Percentiles rank a stretch among this genome's conserved stretches.
Evolutionary conservation across 2,797 vertebrate genomes (phyloP).

Genomic region (Alcedo quadribrachys): DNA sequence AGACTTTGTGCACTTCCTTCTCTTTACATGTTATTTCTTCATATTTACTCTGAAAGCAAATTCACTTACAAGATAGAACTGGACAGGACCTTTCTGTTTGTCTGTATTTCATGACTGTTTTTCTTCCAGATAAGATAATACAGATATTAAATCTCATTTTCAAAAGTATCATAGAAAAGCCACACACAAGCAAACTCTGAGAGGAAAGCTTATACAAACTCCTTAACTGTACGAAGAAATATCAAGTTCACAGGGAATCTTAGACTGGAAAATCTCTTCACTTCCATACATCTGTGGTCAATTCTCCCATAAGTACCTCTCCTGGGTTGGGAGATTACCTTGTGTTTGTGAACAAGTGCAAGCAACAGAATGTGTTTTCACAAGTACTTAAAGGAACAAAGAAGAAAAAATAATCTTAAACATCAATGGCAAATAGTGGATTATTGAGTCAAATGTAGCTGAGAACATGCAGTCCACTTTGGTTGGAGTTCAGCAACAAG

Average conservation of each 20-base stretch:
- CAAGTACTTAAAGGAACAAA: neutral
- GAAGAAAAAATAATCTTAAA: neutral
- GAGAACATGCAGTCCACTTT: neutral
- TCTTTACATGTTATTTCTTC: neutral
- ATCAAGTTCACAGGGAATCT: neutral
- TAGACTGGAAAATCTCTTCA: neutral
- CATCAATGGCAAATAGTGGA: neutral
- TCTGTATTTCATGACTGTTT: neutral
- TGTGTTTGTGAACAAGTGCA: neutral
- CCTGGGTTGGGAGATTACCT: neutral
- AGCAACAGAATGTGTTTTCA: neutral
- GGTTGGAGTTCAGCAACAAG: neutral
- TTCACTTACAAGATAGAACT: neutral
- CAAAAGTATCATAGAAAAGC: neutral
- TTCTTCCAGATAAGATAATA: neutral
- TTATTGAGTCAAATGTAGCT: neutral
- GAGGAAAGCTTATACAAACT: neutral
- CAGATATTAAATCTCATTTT: neutral
- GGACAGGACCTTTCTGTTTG: neutral
- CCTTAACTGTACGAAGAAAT: neutral
- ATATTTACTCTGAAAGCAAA: slow-evolving; percentile 1
- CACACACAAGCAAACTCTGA: neutral
- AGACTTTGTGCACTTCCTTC: neutral
- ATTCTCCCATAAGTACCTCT: neutral
- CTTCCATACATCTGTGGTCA: neutral